phyloP scores from a whole-genome alignment of 2,113 vertebrate species.

The Nannobrachium achirus region DNA sequence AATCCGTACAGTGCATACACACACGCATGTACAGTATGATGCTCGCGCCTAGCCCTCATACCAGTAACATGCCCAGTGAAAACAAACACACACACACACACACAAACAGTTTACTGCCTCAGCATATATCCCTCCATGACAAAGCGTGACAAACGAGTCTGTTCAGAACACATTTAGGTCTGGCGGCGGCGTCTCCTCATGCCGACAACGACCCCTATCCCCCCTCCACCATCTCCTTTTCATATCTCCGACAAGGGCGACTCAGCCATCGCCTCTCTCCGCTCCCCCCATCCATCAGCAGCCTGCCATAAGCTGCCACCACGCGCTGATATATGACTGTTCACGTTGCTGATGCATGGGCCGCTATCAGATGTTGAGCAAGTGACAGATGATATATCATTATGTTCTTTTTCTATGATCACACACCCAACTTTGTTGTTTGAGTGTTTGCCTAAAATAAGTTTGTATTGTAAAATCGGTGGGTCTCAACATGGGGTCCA shows the following conservation, averaged over 20 bases:
- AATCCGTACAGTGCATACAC: not conserved
- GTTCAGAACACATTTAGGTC: constrained; percentile 64
- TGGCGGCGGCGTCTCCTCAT: constrained; percentile 2
- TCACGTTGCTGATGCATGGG: constrained; percentile 62
- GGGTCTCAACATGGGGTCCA: constrained; percentile 9
- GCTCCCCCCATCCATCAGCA: constrained; percentile 68
- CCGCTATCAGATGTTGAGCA: constrained; percentile 62
- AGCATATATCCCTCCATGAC: constrained; percentile 50
- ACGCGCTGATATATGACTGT: constrained; percentile 60
- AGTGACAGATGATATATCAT: constrained; percentile 72
- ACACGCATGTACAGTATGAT: not conserved
- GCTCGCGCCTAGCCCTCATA: too few species aligned
- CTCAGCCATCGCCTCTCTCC: constrained; percentile 63
- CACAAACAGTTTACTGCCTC: constrained; percentile 33
- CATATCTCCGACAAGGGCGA: constrained; percentile 70
- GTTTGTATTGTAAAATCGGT: constrained; percentile 9
- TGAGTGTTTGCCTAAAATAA: constrained; percentile 24
- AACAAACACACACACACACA: constrained; percentile 7
- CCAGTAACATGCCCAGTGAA: too few species aligned
- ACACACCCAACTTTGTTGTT: not conserved
- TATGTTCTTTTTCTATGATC: constrained; percentile 30
- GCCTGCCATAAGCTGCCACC: constrained; percentile 63
- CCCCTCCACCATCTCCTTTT: constrained; percentile 42
- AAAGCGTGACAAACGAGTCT: constrained; percentile 67
- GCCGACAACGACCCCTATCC: not conserved